phyloP scores from a whole-genome alignment of 2,888 invertebrate genomes.

The Crocallis elinguaria region DNA sequence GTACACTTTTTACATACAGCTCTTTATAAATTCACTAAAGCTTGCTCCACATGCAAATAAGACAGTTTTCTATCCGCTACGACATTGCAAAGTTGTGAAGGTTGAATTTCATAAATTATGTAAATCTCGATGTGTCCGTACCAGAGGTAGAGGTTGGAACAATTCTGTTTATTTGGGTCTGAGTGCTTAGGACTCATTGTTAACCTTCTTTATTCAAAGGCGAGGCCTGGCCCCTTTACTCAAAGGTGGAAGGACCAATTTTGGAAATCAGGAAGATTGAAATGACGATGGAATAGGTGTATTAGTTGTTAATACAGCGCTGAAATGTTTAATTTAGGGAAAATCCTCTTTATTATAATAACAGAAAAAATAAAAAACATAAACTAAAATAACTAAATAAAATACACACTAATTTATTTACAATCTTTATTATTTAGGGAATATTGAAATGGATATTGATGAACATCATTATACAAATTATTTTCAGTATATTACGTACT shows the following conservation, averaged over 20 bases:
- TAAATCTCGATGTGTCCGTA: conserved; percentile 33
- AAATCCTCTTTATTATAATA: too few relatives aligned
- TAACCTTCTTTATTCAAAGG: conserved; percentile 9
- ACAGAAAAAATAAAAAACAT: too few relatives aligned
- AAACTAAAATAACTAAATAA: too few relatives aligned
- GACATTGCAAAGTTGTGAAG: conserved; percentile 37
- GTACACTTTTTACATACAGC: not conserved
- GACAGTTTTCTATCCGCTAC: conserved; percentile 28
- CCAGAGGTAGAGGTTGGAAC: conserved; percentile 33
- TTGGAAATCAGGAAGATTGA: not conserved
- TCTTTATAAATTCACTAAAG: conserved; percentile 1
- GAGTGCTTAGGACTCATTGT: conserved; percentile 38
- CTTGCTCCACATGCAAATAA: conserved; percentile 13
- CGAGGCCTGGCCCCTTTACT: not conserved
- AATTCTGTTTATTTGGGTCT: conserved; percentile 40
- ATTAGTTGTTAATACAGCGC: conserved; percentile 14
- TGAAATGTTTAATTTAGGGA: conserved; percentile 16
- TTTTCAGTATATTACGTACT: too few relatives aligned
- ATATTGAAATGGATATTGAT: conserved; percentile 12
- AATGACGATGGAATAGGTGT: conserved; percentile 2
- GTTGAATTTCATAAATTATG: conserved; percentile 39
- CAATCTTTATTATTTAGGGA: too few relatives aligned
- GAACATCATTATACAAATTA: too few relatives aligned
- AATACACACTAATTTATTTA: too few relatives aligned
- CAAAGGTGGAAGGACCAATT: not conserved